Evolutionary conservation across 2,888 invertebrate genomes (phyloP).

Genomic region (Zaprionus lineosus): DNA sequence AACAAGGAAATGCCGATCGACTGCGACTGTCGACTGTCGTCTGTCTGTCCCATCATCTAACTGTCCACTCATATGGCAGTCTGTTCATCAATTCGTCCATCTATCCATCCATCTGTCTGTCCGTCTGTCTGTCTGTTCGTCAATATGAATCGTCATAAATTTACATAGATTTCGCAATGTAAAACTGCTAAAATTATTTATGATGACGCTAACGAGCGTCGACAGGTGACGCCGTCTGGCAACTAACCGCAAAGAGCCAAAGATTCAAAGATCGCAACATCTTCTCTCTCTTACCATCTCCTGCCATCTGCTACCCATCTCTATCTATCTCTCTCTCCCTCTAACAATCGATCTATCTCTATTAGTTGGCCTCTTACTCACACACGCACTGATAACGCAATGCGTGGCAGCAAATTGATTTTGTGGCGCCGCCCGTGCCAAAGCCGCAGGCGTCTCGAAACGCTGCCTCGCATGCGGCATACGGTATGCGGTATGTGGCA

Average conservation of each 20-base stretch:
- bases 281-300: constrained; percentile 1
- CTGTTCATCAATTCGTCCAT: no score
- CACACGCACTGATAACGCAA: constrained; percentile 64
- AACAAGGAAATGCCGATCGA: constrained; percentile 64
- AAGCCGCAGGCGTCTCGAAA: constrained; percentile 38
- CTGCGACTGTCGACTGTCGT: no score
- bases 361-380: background rate
- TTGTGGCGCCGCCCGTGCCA: constrained; percentile 73
- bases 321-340: constrained; percentile 1
- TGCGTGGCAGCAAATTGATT: constrained; percentile 75
- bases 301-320: constrained; percentile 1
- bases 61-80: constrained; percentile 6
- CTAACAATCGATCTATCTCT: background rate
- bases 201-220: constrained; percentile 78
- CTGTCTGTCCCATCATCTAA: constrained; percentile 6
- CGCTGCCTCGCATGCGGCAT: constrained; percentile 21
- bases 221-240: constrained; percentile 73
- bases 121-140: constrained; percentile 11
- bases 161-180: constrained; percentile 71
- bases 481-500: no score
- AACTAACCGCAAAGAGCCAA: constrained; percentile 34
- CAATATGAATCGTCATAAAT: constrained; percentile 61
- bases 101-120: background rate
- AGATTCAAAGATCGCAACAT: no score
- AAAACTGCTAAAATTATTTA: constrained; percentile 75